Evolutionary conservation across 2,797 vertebrate genomes (phyloP).

Genomic region (Myotis findleyi): DNA sequence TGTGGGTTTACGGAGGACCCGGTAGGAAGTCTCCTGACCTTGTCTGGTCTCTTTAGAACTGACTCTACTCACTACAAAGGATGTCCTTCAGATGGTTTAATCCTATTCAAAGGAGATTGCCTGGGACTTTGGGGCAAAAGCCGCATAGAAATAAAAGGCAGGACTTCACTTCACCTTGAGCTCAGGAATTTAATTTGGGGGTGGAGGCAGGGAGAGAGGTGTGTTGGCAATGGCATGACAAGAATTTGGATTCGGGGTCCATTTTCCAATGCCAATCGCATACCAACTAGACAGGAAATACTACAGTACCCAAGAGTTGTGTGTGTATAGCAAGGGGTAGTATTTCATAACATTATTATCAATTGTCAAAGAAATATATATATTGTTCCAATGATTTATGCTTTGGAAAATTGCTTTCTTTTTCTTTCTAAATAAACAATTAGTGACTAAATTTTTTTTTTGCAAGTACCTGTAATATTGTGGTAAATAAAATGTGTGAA

Average conservation of each 20-base stretch:
- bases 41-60: neutral
- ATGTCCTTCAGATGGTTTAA: neutral
- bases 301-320: neutral
- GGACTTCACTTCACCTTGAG: neutral
- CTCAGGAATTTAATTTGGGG: neutral
- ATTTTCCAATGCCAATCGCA: constrained; percentile 23
- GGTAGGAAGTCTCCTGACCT: neutral
- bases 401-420: constrained; percentile 7
- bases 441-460: constrained; percentile 35
- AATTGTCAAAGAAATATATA: constrained; percentile 27
- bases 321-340: neutral
- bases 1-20: neutral
- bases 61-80: neutral
- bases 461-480: neutral
- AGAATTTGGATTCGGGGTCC: constrained; percentile 6
- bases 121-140: neutral
- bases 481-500: neutral
- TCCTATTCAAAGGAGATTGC: neutral
- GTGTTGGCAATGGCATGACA: neutral
- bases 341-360: constrained; percentile 24
- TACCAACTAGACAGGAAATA: neutral
- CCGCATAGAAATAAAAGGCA: neutral
- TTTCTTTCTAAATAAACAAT: constrained; percentile 22
- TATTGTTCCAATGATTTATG: neutral
- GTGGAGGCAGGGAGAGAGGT: neutral